Base-by-base conservation (phyloP, 2,797 vertebrate genomes). In the Ctenosaura bakeri region DNA sequence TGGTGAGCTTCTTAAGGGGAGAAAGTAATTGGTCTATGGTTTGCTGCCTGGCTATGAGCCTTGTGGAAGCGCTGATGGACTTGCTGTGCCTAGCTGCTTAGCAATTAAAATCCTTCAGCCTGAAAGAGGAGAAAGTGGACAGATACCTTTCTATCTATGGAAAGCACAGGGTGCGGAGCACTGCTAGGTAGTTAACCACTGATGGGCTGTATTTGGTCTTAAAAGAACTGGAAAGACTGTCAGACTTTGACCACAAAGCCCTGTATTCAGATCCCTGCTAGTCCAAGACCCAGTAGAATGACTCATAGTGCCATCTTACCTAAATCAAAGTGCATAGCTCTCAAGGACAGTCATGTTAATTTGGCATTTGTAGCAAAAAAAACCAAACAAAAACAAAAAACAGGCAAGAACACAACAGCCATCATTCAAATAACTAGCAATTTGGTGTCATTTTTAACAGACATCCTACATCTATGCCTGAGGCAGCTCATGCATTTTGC, bases 1-100 rank as follows among this genome's bases (percentile, higher is more conserved):
- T 88, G 29, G 92, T 90, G 92, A 78, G 90, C 91, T 93, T 89
- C 94, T 94, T 94, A 92, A 93, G 92, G 93, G 93, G 86, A 89
- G 81, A 93, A 96, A 87, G 95, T 95, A 95, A 96, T 94, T 96
- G 94, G 93, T 91, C 90, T 94, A 94, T 94, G 94, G 93, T 95
- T 93, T 91, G 94, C 87, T 92, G 94, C 94, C 93, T 93, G 90
- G 92, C 92, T 95, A 92, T 94, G 74, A 91, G 94, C 90, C 74
- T 90, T 89, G 93, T 89, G 90, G 92, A 89, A 93, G 93, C 88
- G 88, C 88, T 92, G 92, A 38, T 69, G 46, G 86, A 87, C 79
- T 91, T 42, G 88, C 94, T 95, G 92, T 88, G 93, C 90, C 92
- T 77, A 94, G 95, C 92, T 89, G 91, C 35, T 85, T 91, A 92